Evolutionary conservation across 2,113 vertebrate species (phyloP).

Genomic region (Osmerus mordax): DNA sequence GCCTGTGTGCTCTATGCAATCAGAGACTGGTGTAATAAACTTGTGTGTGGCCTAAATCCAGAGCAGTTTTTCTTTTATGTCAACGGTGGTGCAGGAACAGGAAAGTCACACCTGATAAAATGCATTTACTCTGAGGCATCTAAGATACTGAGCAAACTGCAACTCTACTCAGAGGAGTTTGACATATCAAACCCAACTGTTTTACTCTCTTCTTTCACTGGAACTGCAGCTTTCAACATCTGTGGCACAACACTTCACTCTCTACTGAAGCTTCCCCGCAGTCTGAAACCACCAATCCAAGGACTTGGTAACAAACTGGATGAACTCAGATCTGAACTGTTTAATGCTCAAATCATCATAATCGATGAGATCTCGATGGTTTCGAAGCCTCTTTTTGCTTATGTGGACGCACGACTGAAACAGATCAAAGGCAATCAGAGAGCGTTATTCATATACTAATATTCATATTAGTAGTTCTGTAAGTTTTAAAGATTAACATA

Average conservation of each 20-base stretch:
- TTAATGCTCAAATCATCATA: conserved; percentile 30
- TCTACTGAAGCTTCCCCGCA: conserved; percentile 6
- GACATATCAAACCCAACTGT: conserved; percentile 30
- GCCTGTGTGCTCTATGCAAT: too few relatives aligned
- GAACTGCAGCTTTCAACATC: conserved; percentile 17
- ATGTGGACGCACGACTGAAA: conserved; percentile 31
- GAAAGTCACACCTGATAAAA: conserved; percentile 36
- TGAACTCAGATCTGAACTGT: conserved; percentile 22
- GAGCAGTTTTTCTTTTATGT: conserved; percentile 30
- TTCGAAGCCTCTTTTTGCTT: conserved; percentile 37
- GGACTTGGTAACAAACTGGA: conserved; percentile 28
- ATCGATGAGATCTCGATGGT: conserved; percentile 42
- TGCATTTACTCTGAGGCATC: conserved; percentile 27
- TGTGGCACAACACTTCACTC: conserved; percentile 17
- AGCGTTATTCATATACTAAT: too few relatives aligned
- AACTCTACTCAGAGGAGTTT: conserved; percentile 7
- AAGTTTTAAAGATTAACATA: too few relatives aligned
- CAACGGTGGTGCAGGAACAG: conserved; percentile 29
- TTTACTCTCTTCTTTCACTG: conserved; percentile 17
- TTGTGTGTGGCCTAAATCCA: conserved; percentile 6
- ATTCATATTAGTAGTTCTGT: too few relatives aligned
- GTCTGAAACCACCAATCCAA: conserved; percentile 31
- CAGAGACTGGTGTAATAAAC: conserved; percentile 18
- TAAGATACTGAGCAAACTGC: conserved; percentile 19
- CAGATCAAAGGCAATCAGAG: conserved; percentile 35